Base-by-base conservation (phyloP, 2,113 vertebrate genomes). In the Smithornis capensis region DNA sequence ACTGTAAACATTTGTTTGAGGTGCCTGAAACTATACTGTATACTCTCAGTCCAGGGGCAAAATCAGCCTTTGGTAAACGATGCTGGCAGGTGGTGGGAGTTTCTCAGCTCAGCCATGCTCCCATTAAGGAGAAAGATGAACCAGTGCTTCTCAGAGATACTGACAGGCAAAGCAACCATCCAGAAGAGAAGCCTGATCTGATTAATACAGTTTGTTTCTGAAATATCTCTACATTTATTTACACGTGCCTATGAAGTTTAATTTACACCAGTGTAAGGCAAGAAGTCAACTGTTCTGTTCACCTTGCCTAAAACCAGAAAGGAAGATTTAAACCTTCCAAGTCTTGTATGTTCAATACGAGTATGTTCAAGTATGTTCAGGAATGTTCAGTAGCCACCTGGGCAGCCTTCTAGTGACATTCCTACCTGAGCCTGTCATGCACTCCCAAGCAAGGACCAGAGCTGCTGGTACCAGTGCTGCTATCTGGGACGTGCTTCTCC, bases 311-410 rank as follows among this genome's bases (percentile, higher is more conserved):
- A 83, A 93, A 78, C 68, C 31, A 81, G 69, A 74, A 83, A 69
- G 25, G 27, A 93, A 23, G 12, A 74, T 94, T 87, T 90, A 89
- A 84, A 75, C 17, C 44, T 84, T 87, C 60, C 40, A 68, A 67
- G 28, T 52, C 64, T 78, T 69, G 10, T 22, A 31, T 71, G n/a
- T 89, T 89, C 64, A 49, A n/a, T n/a, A n/a, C n/a, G n/a, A n/a
- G n/a, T n/a, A n/a, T n/a, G n/a, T n/a, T n/a, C n/a, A n/a, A n/a
- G n/a, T n/a, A n/a, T n/a, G n/a, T n/a, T n/a, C 44, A 33, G 13
- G 16, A 24, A 15, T 0, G 1, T 73, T 52, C 6, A 31, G 38
- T 8, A 62, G n/a, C 24, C 24, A 56, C 31, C 53, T 45, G 49
- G 57, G 19, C 31, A 38, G 44, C 40, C 65, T 77, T 50, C 45